Percentiles rank a stretch among this genome's conserved stretches.
These are phyloP conservation scores for Mormyrus proboscirostris DNA, from an alignment of 2,797 vertebrate species.

Conservation along the genomic window DNA sequence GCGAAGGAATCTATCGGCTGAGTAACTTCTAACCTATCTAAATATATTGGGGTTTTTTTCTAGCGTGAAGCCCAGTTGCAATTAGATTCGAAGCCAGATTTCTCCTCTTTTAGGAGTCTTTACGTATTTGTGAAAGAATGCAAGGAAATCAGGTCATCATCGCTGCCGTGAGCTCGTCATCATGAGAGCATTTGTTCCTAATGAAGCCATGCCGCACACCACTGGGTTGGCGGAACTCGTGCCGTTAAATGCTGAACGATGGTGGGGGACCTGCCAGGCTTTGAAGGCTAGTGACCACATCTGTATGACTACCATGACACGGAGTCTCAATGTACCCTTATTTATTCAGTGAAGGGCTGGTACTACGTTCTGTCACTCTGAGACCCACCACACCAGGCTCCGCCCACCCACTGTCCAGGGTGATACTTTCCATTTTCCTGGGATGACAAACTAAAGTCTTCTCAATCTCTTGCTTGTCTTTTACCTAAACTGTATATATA, in stretches of 20 bases:
- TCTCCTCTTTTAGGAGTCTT: constrained; percentile 37
- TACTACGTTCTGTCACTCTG: background rate
- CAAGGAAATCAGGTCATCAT: constrained; percentile 30
- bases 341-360: background rate
- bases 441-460: background rate
- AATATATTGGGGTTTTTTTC: constrained; percentile 61
- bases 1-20: constrained; percentile 64
- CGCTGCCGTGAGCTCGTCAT: constrained; percentile 35
- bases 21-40: constrained; percentile 44
- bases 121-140: constrained; percentile 33
- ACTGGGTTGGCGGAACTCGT: background rate
- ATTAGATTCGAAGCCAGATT: constrained; percentile 33
- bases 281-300: constrained; percentile 5
- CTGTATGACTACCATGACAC: constrained; percentile 3
- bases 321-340: background rate
- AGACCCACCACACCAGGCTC: background rate
- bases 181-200: constrained; percentile 25
- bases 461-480: background rate
- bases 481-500: background rate
- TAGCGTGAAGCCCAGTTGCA: constrained; percentile 50
- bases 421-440: background rate
- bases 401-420: background rate
- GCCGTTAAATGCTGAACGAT: constrained; percentile 17
- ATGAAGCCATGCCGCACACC: constrained; percentile 28
- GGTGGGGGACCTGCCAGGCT: constrained; percentile 12